A percentile compares a stretch with the other conserved stretches of the same genome.
phyloP scores from a whole-genome alignment of 2,888 invertebrate genomes.

The Morpho achilles region DNA sequence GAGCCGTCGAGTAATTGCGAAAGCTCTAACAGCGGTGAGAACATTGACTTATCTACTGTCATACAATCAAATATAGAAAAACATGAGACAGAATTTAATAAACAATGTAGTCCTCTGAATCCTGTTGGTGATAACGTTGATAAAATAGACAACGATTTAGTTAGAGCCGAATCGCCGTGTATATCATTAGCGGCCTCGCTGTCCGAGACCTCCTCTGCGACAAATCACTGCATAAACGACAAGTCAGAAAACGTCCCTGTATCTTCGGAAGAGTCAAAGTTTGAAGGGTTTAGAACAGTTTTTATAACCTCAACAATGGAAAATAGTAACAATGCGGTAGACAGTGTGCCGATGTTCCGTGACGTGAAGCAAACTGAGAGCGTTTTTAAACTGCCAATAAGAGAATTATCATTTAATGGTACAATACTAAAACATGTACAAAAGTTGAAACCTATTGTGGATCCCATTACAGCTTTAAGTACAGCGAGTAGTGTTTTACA shows the following conservation, averaged over 20 bases:
- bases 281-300: constrained; percentile 50
- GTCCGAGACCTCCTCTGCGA: constrained; percentile 51
- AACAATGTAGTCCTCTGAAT: constrained; percentile 43
- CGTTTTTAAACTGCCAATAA: constrained; percentile 69
- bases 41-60: constrained; percentile 55
- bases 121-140: constrained; percentile 39
- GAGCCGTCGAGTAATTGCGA: constrained; percentile 41
- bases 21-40: constrained; percentile 52
- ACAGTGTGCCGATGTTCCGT: constrained; percentile 63
- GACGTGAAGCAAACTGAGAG: constrained; percentile 52
- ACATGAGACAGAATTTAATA: constrained; percentile 40
- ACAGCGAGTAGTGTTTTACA: constrained; percentile 41
- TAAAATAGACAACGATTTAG: constrained; percentile 48
- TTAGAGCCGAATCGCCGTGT: constrained; percentile 51
- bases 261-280: constrained; percentile 62
- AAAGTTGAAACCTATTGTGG: constrained; percentile 67
- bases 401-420: constrained; percentile 70
- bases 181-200: constrained; percentile 47
- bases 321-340: constrained; percentile 74
- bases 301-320: constrained; percentile 75
- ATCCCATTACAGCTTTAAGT: constrained; percentile 60
- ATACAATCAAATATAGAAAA: constrained; percentile 48
- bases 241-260: constrained; percentile 54
- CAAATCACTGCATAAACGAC: constrained; percentile 55
- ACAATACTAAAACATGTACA: constrained; percentile 67